Percentiles rank a stretch among this genome's conserved stretches.
Evolutionary conservation across 2,797 vertebrate genomes (phyloP).

Genomic region (Paguma larvata): DNA sequence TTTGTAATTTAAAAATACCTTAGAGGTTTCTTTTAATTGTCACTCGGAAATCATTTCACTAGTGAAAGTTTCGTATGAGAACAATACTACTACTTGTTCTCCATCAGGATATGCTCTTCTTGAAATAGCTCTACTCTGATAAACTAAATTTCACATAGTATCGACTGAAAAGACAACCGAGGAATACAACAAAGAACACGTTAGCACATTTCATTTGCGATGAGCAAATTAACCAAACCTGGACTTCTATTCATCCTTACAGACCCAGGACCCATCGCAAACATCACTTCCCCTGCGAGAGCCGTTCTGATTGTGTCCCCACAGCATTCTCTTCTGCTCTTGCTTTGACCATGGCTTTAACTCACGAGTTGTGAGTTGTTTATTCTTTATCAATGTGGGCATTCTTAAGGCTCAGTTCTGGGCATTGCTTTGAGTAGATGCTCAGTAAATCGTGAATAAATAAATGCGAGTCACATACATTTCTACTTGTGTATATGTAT

Average conservation of each 20-base stretch:
- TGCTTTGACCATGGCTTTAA: neutral
- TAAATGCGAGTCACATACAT: neutral
- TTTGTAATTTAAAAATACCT: constrained; percentile 31
- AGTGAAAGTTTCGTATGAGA: neutral
- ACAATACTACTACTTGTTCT: neutral
- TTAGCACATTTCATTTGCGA: neutral
- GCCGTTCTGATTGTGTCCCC: neutral
- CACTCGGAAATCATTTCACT: neutral
- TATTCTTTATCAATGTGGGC: neutral
- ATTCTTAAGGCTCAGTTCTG: neutral
- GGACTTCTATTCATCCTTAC: neutral
- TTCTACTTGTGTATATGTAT: neutral
- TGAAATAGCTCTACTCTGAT: neutral
- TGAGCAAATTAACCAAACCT: constrained; percentile 23
- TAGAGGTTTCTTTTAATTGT: neutral
- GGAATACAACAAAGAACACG: neutral
- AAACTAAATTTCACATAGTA: constrained; percentile 4
- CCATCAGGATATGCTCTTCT: neutral
- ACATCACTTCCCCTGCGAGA: neutral
- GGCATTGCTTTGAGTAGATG: neutral
- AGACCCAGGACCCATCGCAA: neutral
- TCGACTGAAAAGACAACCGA: neutral
- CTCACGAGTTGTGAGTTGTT: too few relatives aligned
- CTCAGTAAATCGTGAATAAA: neutral
- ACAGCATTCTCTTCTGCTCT: neutral